Evolutionary conservation across 2,888 invertebrate genomes (phyloP), one percentile per base, ranked within the genome.

Genomic region (Miltochrista miniata): DNA sequence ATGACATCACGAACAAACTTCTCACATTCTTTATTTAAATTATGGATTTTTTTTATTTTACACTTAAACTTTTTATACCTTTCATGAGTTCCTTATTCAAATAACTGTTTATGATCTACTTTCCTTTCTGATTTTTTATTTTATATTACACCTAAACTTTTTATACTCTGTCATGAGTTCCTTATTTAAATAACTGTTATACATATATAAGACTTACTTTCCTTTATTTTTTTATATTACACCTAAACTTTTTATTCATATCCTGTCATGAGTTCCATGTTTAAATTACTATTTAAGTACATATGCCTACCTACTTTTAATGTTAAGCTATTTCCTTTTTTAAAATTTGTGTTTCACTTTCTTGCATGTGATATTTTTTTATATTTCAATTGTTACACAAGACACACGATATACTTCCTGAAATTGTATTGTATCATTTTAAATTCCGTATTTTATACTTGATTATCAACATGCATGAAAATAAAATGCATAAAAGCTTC

Each of bases 401-500:
- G 18, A 35, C 5, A 34, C 13, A 35, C 10, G 2, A 1, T 29
- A 14, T 7, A 10, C 8, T 10, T 44, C 24, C 43, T 7, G 12
- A 24, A 44, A 7, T 29, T 7, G 15, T 7, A n/a, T n/a, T n/a
- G n/a, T n/a, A n/a, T 11, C 35, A 11, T 13, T 35, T 13, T 24
- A 13, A 24, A 35, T 29, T 13, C 7, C 35, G 18, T 24, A 4
- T 2, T 24, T 4, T 24, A 24, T 24, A 24, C 18, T 24, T 24
- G 3, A 37, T 42, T 45, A 13, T 14, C 11, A 40, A 40, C 15
- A 48, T 45, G 43, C 48, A 54, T 48, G 51, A 30, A 33, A 42
- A 12, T 10, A 36, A 45, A 34, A 34, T 42, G 54, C 41, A 46
- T 42, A 40, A 42, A 15, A 36, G 48, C 48, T 44, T 51, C 36